Base-by-base conservation (phyloP, 2,888 invertebrate genomes). In the Gymnoscelis rufifasciata region DNA sequence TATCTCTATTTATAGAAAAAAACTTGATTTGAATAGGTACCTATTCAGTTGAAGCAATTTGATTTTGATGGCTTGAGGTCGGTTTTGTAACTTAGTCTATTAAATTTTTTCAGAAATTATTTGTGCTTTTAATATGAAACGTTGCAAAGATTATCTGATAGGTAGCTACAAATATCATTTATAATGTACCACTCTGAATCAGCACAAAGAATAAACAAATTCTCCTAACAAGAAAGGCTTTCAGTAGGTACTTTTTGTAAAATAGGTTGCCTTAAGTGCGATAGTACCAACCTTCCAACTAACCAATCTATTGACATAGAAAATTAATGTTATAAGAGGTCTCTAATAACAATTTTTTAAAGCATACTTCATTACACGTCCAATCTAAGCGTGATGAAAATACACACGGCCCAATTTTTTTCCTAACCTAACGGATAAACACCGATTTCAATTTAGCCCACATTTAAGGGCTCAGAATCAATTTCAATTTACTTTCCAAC, bases 401-500 rank as follows among this genome's bases (percentile, higher is more conserved):
- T 56, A 62, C 50, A 62, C 50, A 57, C 58, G 57, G 59, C 58
- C 60, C 58, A 59, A 46, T 60, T 66, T 68, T 19, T 70, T 63
- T 67, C 43, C 23, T 41, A 11, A 44, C 44, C 56, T 62, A 62
- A 60, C 64, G 52, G 54, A 59, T 62, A 65, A 56, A 56, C 52
- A 52, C 57, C 59, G 47, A 57, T 69, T 70, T 68, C 73, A 75
- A 74, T 66, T 69, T 67, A 68, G 67, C 60, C 68, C 59, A 62
- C 64, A 54, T 65, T 50, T 65, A 74, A 74, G 75, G 74, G 71
- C 67, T 69, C 55, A 64, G 70, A 75, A 74, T 78, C 72, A 64
- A 74, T 83, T 83, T 83, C 79, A 82, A 83, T 84, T 80, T 81
- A 75, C 68, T 66, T 51, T 66, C 59, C 57, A 66, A 62, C 70